Conservation (phyloP, 2,888 invertebrate species). For the Magallana nippona region DNA sequence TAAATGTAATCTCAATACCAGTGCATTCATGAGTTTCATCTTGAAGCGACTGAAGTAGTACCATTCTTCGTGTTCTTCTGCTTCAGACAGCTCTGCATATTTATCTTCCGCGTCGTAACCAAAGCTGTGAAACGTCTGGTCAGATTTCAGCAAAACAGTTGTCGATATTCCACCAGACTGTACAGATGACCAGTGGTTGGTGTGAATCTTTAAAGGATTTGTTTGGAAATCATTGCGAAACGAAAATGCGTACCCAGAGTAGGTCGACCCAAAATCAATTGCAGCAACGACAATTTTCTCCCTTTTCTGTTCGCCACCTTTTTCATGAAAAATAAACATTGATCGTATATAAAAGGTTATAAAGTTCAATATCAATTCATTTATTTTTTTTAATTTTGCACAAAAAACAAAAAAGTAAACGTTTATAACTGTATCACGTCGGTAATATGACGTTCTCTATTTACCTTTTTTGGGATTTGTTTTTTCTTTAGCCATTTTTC, state of each 20-base stretch:
- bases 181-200: neutral
- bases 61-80: neutral
- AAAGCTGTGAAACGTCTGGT: constrained; percentile 2
- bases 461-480: constrained; percentile 1
- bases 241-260: constrained; percentile 10
- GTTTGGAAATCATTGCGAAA: neutral
- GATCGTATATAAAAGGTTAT: too few relatives aligned
- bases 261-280: neutral
- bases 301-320: constrained; percentile 10
- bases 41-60: neutral
- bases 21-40: neutral
- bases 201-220: neutral
- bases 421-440: too few relatives aligned
- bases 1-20: too few relatives aligned
- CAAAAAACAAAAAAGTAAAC: too few relatives aligned
- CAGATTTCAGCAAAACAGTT: neutral
- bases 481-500: neutral
- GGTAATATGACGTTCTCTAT: too few relatives aligned
- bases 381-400: too few relatives aligned
- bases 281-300: neutral
- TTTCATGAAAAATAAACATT: too few relatives aligned
- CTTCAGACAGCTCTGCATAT: neutral
- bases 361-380: too few relatives aligned
- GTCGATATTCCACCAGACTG: neutral
- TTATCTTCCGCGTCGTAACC: constrained; percentile 16